These are phyloP conservation scores for Iselma pallidipennis DNA, from an alignment of 2,888 invertebrate species.

Conservation along the genomic window DNA sequence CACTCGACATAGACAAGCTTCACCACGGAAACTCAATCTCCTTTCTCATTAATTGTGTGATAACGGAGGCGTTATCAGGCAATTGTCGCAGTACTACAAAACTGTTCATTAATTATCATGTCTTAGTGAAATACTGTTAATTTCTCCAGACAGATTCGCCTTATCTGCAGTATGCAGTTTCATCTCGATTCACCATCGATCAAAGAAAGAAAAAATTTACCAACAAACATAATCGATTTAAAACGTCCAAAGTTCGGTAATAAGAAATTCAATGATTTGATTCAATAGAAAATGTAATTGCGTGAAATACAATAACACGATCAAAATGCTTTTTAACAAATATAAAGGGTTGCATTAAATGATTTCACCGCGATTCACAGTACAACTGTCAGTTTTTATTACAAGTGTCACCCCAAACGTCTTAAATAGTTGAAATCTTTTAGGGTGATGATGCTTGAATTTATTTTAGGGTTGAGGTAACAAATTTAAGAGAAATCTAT, in stretches of 20 bases:
- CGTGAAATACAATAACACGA: conserved; percentile 47
- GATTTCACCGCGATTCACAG: conserved; percentile 41
- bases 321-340: conserved; percentile 36
- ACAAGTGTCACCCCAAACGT: conserved; percentile 50
- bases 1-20: conserved; percentile 32
- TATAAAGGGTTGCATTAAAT: conserved; percentile 48
- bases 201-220: not conserved
- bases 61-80: conserved; percentile 48
- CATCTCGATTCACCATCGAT: not conserved
- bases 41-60: conserved; percentile 51
- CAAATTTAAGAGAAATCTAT: conserved; percentile 48
- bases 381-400: conserved; percentile 53
- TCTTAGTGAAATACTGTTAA: conserved; percentile 51
- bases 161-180: conserved; percentile 33
- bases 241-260: conserved; percentile 31
- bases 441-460: conserved; percentile 49
- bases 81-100: conserved; percentile 49
- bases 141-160: conserved; percentile 48
- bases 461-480: conserved; percentile 51
- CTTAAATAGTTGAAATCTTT: conserved; percentile 45
- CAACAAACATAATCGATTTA: conserved; percentile 20
- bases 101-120: conserved; percentile 53
- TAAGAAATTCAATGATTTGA: conserved; percentile 41
- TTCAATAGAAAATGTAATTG: conserved; percentile 49
- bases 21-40: conserved; percentile 46